A percentile compares a stretch with the other conserved stretches of the same genome.
phyloP scores from a whole-genome alignment of 2,888 invertebrate species.

The Drosophila basisetae region DNA sequence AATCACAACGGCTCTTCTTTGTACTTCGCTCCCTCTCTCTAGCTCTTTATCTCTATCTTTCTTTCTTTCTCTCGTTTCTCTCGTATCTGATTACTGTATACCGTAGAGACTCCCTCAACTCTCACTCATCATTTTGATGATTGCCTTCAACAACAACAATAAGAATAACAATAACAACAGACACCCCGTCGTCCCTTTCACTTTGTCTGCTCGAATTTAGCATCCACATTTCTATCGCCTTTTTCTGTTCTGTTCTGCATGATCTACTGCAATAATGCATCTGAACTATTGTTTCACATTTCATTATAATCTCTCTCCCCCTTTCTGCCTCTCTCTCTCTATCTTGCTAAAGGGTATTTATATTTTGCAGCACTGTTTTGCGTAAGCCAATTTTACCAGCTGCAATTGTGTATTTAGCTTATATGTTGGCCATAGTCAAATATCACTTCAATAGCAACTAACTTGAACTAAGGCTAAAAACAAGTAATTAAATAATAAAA shows the following conservation, averaged over 20 bases:
- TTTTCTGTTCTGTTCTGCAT: conserved; percentile 3
- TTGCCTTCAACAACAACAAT: conserved; percentile 20
- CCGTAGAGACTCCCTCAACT: conserved; percentile 4
- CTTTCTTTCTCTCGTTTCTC: not conserved
- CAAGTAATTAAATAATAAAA: not conserved
- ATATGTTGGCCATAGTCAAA: not conserved
- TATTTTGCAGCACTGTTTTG: not conserved
- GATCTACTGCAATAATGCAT: conserved; percentile 29
- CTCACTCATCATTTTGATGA: conserved; percentile 39
- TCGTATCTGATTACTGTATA: not conserved
- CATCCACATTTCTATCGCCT: conserved; percentile 27
- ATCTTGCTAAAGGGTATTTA: not conserved
- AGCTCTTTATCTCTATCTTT: not conserved
- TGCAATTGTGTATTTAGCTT: not conserved
- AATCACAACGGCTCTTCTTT: conserved; percentile 20
- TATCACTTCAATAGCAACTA: not conserved
- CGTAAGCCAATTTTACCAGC: not conserved
- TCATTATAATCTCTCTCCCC: not conserved
- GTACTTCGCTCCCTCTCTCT: not conserved
- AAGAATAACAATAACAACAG: conserved; percentile 3
- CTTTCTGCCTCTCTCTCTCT: not conserved
- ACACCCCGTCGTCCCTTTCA: conserved; percentile 33
- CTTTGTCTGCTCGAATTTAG: conserved; percentile 39
- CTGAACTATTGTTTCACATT: conserved; percentile 18
- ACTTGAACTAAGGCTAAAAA: not conserved